Conservation (phyloP, 2,888 invertebrate species). For the Trissolcus japonicus region DNA sequence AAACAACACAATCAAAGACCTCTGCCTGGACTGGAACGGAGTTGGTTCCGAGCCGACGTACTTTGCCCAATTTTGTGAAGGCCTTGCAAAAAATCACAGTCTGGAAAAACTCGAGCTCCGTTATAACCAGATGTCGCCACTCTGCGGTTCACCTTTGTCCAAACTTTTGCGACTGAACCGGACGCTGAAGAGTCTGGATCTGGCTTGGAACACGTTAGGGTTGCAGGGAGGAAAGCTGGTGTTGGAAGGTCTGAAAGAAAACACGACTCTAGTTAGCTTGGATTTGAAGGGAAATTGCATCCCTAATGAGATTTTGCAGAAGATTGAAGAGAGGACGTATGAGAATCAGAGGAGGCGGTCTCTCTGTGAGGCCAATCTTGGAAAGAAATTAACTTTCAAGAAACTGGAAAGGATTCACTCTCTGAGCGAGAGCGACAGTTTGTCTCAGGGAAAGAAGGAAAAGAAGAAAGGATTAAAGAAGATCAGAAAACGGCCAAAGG, state of each 20-base stretch:
- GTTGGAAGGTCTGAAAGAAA: constrained; percentile 67
- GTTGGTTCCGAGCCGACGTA: constrained; percentile 68
- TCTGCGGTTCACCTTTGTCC: constrained; percentile 67
- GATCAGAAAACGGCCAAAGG: constrained; percentile 32
- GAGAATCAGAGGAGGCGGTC: constrained; percentile 61
- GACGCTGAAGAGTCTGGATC: constrained; percentile 68
- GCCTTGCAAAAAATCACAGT: constrained; percentile 68
- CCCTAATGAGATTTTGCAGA: constrained; percentile 69
- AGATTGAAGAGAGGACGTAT: constrained; percentile 64
- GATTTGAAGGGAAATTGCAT: constrained; percentile 74
- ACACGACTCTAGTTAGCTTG: constrained; percentile 65
- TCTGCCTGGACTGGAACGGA: constrained; percentile 73
- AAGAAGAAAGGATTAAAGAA: constrained; percentile 33
- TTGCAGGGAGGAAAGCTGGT: constrained; percentile 71
- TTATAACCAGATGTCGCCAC: constrained; percentile 73
- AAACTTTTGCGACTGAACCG: constrained; percentile 68
- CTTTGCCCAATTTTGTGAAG: constrained; percentile 72
- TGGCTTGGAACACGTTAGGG: constrained; percentile 75
- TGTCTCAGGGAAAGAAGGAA: constrained; percentile 14
- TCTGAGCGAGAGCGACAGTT: constrained; percentile 52
- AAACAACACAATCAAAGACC: constrained; percentile 69
- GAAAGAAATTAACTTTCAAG: constrained; percentile 25
- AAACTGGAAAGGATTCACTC: constrained; percentile 6
- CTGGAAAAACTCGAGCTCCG: constrained; percentile 72
- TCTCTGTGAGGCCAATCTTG: constrained; percentile 48